These are phyloP conservation scores for Pagrus major DNA, from an alignment of 2,113 vertebrate genomes.

Conservation along the genomic window DNA sequence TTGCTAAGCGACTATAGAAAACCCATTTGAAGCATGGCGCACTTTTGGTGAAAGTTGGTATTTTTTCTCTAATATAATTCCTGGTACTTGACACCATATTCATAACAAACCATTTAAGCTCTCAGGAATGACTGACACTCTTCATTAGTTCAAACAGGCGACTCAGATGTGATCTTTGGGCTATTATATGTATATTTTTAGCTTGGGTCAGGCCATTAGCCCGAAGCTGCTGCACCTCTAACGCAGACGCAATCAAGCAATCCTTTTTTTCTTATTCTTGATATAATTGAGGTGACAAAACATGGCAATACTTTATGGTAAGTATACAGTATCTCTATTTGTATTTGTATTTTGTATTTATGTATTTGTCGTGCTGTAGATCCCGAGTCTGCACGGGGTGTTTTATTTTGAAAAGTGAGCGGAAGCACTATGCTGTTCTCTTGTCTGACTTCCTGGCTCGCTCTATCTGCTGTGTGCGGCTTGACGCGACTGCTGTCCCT, in stretches of 20 bases:
- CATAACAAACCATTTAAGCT: not conserved
- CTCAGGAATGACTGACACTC: not conserved
- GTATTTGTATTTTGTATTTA: too few species aligned
- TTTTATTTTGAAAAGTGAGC: too few species aligned
- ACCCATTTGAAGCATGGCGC: not conserved
- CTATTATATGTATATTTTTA: not conserved
- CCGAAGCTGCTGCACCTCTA: not conserved
- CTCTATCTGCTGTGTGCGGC: too few species aligned
- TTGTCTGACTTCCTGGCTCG: too few species aligned
- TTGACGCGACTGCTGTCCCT: too few species aligned
- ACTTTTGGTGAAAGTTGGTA: not conserved
- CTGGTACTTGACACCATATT: not conserved
- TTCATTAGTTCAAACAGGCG: not conserved
- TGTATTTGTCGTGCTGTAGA: too few species aligned
- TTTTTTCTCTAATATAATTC: not conserved
- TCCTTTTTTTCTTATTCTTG: not conserved
- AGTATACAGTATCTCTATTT: too few species aligned
- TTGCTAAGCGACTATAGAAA: slow-evolving; percentile 50
- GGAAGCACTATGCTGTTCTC: too few species aligned
- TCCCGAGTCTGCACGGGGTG: too few species aligned
- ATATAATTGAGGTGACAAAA: not conserved
- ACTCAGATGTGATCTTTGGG: not conserved
- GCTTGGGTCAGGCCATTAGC: too few species aligned
- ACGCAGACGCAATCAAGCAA: too few species aligned
- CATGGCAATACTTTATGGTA: too few species aligned